phyloP scores from a whole-genome alignment of 2,113 vertebrate species.

The Myiozetetes cayanensis region DNA sequence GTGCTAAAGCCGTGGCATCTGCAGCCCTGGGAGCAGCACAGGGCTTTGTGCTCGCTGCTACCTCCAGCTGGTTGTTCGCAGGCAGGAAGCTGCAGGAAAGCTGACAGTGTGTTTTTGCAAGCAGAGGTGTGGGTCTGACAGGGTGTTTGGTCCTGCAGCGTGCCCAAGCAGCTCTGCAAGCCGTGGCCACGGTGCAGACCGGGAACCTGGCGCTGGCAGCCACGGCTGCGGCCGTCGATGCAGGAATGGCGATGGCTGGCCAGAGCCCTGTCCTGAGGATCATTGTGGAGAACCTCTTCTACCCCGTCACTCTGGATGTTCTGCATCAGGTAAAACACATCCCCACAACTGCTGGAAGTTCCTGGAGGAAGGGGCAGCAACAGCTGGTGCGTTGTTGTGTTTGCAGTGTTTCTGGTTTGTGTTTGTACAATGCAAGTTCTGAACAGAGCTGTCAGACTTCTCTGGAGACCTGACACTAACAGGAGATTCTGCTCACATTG shows the following conservation, averaged over 20 bases:
- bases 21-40: not conserved
- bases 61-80: not conserved
- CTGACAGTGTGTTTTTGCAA: not conserved
- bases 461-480: not conserved
- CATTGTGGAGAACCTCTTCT: slow-evolving; percentile 96
- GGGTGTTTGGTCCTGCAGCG: slow-evolving; percentile 72
- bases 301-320: slow-evolving; percentile 92
- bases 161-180: slow-evolving; percentile 91
- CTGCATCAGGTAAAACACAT: slow-evolving; percentile 85
- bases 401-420: not conserved
- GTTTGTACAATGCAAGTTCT: not conserved
- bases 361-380: not conserved
- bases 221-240: slow-evolving; percentile 67
- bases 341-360: fast-evolving
- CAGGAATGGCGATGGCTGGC: slow-evolving; percentile 74
- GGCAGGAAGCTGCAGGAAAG: not conserved
- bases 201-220: slow-evolving; percentile 78
- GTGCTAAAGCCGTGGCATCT: fast-evolving
- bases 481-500: not conserved
- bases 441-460: not conserved
- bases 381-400: not conserved
- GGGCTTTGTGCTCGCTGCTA: not conserved
- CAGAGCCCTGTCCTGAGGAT: slow-evolving; percentile 91
- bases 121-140: not conserved
- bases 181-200: slow-evolving; percentile 83